Base-by-base conservation (phyloP, 2,888 invertebrate genomes). In the Leuctra nigra region DNA sequence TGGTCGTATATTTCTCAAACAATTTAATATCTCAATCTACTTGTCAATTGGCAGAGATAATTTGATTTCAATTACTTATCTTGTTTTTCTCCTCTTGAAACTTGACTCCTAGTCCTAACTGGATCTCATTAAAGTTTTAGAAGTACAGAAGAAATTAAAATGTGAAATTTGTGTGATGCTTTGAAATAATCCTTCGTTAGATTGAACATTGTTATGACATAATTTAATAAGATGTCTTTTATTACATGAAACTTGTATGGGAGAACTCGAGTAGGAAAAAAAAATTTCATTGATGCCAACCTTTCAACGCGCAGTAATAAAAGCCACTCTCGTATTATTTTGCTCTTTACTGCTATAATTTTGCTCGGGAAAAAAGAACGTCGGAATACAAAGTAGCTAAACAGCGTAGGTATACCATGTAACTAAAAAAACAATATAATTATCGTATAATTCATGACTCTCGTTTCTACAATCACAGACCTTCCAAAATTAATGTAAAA, bases 341-440 rank as follows among this genome's bases (percentile, higher is more conserved):
- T 50, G 33, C 50, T 35, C 35, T 35, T 50, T 44, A 16, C 50
- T 50, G 20, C 20, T n/a, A 35, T 22, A 35, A 50, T 50, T 50
- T 50, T 50, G 33, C 50, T 35, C 35, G 18, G 33, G 20, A 16
- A 44, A 44, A 44, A 44, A 20, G 44, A 44, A 44, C 44, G 44
- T 20, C 44, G 23, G 4, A 20, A 20, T 9, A 59, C 58, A 59
- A 59, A 55, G 58, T 59, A 55, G 58, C 29, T 53, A 36, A 55
- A n/a, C n/a, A n/a, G n/a, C n/a, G n/a, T n/a, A n/a, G n/a, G n/a
- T n/a, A n/a, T n/a, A n/a, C 55, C 53, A 52, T 35, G 44, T 52
- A 59, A 54, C 57, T 57, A 47, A 57, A 57, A 57, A 59, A 58
- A 50, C 58, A 58, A 6, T n/a, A n/a, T n/a, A n/a, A 39, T 39